Evolutionary conservation across 2,797 vertebrate species (phyloP), one percentile per base, ranked within the genome.

Genomic region (Bradypodion pumilum): DNA sequence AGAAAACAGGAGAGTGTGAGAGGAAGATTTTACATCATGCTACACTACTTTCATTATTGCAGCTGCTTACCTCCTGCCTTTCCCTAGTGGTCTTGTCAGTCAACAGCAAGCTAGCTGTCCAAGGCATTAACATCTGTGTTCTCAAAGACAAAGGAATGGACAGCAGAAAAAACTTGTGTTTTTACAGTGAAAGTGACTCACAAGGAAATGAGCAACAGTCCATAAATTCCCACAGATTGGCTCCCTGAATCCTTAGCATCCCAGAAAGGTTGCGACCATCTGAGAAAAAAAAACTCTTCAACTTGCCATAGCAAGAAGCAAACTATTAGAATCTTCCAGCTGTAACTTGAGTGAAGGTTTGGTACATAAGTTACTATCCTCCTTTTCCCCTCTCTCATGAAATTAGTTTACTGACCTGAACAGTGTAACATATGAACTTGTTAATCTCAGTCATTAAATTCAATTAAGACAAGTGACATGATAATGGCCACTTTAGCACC

Each of bases 51-150:
- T 70, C 78, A 76, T 81, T 76, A 46, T 69, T 85, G 78, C 78
- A 85, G 78, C 84, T 85, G 84, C 84, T 81, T 65, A 70, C 78
- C 84, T 85, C 84, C 78, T 85, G 78, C 29, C 70, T 85, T 70
- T 81, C 73, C 84, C 62, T 81, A 35, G 73, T 63, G 78, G 73
- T 49, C 84, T 81, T 85, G 84, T 85, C 78, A 76, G 59, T 81
- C 84, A 85, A 37, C 84, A 85, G 52, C 59, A 32, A 75, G n/a
- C 73, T 70, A 85, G 85, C 84, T 69, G 49, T 60, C 52, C 78
- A 80, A 49, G 40, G 56, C 40, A 40, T 69, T 73, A 66, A 81
- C 84, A 81, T 85, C 84, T 85, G 84, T 62, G 65, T 32, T 77
- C 40, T 60, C 32, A 29, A 59, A 76, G 78, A 85, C 84, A 85